These are phyloP conservation scores for Lymantria dispar DNA, from an alignment of 2,888 invertebrate genomes.

Conservation along the genomic window DNA sequence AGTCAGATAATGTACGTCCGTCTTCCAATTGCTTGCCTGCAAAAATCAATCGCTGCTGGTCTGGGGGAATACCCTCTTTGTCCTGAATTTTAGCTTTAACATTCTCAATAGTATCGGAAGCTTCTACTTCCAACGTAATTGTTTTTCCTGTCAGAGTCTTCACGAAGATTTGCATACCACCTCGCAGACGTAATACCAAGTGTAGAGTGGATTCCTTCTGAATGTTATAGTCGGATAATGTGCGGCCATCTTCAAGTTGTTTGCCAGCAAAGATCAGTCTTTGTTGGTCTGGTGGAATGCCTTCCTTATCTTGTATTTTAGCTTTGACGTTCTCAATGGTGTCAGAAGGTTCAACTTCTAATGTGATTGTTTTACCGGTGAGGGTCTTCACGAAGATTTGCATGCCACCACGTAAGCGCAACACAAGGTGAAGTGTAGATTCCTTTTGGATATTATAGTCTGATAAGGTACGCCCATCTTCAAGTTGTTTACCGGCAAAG, in stretches of 20 bases:
- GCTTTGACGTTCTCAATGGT: constrained; percentile 43
- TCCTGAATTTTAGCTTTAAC: constrained; percentile 42
- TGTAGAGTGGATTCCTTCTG: constrained; percentile 42
- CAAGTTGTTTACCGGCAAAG: constrained; percentile 41
- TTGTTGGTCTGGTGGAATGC: constrained; percentile 43
- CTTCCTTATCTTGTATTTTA: constrained; percentile 42
- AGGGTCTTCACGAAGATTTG: constrained; percentile 40
- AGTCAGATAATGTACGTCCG: constrained; percentile 36
- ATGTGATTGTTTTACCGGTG: constrained; percentile 38
- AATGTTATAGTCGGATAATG: constrained; percentile 38
- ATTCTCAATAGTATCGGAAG: constrained; percentile 41
- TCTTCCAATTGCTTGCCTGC: constrained; percentile 42
- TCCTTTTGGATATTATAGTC: constrained; percentile 44
- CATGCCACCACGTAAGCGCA: constrained; percentile 41
- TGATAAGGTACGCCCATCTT: constrained; percentile 38
- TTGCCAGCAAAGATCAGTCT: constrained; percentile 41
- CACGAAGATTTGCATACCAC: constrained; percentile 44
- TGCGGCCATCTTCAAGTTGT: constrained; percentile 40
- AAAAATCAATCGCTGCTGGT: constrained; percentile 38
- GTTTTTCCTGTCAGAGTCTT: constrained; percentile 42
- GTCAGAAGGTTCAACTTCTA: constrained; percentile 38
- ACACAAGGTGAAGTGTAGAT: constrained; percentile 32
- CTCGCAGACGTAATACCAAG: constrained; percentile 36
- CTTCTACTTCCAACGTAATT: constrained; percentile 35
- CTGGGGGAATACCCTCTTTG: constrained; percentile 41